A percentile compares a stretch with the other conserved stretches of the same genome.
Conservation (phyloP, 2,888 invertebrate species). For the Podotricha telesiphe region DNA sequence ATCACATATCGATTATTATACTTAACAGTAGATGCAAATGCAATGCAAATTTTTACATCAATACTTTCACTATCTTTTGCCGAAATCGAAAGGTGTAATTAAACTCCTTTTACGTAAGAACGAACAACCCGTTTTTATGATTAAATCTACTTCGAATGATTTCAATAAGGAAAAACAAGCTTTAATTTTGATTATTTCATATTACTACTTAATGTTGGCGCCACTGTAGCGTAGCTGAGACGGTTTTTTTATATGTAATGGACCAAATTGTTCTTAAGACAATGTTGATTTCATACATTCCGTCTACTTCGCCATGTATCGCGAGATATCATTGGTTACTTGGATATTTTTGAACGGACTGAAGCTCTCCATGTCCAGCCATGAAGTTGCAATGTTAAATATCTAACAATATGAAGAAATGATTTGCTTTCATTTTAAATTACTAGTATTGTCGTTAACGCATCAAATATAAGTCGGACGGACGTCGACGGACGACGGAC, state of each 20-base stretch:
- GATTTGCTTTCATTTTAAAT: too few relatives aligned
- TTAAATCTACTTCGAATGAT: slow-evolving; percentile 1
- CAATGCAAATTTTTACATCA: slow-evolving; percentile 2
- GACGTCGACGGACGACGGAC: too few relatives aligned
- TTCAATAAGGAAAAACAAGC: slow-evolving; percentile 21
- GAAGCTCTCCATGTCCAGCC: too few relatives aligned
- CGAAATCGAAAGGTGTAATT: slow-evolving; percentile 24
- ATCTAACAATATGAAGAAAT: too few relatives aligned
- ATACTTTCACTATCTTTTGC: slow-evolving; percentile 30
- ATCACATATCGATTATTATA: not conserved
- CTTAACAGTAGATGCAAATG: slow-evolving; percentile 8
- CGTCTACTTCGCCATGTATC: too few relatives aligned
- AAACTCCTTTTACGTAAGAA: slow-evolving; percentile 24
- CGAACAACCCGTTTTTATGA: slow-evolving; percentile 14
- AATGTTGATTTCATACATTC: too few relatives aligned
- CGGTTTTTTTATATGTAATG: not conserved
- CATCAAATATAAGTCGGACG: too few relatives aligned
- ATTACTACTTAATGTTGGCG: not conserved
- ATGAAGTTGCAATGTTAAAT: too few relatives aligned
- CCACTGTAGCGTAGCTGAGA: not conserved
- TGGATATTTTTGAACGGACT: too few relatives aligned
- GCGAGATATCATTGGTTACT: too few relatives aligned
- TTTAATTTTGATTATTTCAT: slow-evolving; percentile 10
- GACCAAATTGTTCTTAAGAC: not conserved
- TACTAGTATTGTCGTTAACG: too few relatives aligned